Percentiles rank a stretch among this genome's conserved stretches.
phyloP scores from a whole-genome alignment of 2,888 invertebrate species.

The Chorisops tibialis region DNA sequence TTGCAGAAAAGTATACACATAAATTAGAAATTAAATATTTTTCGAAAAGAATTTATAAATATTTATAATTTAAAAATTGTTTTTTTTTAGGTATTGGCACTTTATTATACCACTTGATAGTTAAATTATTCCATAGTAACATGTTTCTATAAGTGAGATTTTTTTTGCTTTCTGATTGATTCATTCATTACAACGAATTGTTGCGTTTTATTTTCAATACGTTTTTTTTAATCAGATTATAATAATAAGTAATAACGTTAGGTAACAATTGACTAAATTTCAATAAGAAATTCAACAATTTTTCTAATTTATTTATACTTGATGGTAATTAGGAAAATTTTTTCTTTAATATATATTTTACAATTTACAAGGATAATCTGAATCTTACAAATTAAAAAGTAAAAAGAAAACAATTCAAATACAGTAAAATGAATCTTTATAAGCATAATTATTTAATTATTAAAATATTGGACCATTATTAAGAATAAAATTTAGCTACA shows the following conservation, averaged over 20 bases:
- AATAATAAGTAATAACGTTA: not conserved
- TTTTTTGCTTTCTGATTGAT: no score
- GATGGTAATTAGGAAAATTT: not conserved
- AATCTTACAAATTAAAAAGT: not conserved
- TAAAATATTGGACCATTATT: no score
- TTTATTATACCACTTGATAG: conserved; percentile 2
- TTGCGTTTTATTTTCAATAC: not conserved
- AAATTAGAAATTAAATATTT: no score
- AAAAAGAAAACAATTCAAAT: no score
- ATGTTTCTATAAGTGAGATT: no score
- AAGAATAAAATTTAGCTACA: no score
- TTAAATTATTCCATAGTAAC: not conserved
- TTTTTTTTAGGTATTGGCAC: conserved; percentile 5
- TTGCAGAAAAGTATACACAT: no score
- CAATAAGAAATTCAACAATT: conserved; percentile 25
- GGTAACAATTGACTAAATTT: conserved; percentile 26
- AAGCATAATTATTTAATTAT: no score
- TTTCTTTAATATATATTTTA: not conserved
- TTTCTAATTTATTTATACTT: not conserved
- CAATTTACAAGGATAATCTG: conserved; percentile 14
- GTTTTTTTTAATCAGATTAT: not conserved
- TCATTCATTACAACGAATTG: not conserved
- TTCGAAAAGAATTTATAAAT: no score
- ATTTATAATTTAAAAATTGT: no score
- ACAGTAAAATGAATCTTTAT: no score